phyloP scores from a whole-genome alignment of 2,888 invertebrate genomes.

The Polymixis lichenea region DNA sequence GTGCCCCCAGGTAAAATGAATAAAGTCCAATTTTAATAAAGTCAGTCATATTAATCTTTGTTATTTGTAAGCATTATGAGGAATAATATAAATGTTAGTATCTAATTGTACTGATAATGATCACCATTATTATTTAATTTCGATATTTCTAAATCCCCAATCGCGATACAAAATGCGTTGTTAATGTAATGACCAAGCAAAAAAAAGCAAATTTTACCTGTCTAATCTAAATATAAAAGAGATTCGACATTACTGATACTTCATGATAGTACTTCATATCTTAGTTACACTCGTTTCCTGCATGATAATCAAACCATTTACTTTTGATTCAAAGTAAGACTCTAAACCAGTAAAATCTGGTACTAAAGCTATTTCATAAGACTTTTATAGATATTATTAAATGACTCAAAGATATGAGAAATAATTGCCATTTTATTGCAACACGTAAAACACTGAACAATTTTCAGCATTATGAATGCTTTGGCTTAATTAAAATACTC shows the following conservation, averaged over 20 bases:
- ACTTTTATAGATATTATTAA: slow-evolving; percentile 46
- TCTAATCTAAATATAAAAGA: slow-evolving; percentile 39
- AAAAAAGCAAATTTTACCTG: slow-evolving; percentile 3
- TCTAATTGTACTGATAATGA: slow-evolving; percentile 18
- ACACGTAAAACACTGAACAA: not conserved
- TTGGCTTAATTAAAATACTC: not conserved
- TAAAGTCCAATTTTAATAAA: not conserved
- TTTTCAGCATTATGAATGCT: not conserved
- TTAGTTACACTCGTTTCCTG: slow-evolving; percentile 58
- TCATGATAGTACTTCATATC: slow-evolving; percentile 36
- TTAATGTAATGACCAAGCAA: slow-evolving; percentile 32
- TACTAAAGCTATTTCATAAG: slow-evolving; percentile 28
- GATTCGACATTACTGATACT: slow-evolving; percentile 42
- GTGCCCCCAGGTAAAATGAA: too few species aligned
- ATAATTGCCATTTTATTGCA: slow-evolving; percentile 31
- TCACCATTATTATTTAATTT: slow-evolving; percentile 1
- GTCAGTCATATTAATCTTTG: slow-evolving; percentile 1
- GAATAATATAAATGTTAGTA: slow-evolving; percentile 20
- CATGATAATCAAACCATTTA: slow-evolving; percentile 59
- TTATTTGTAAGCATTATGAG: not conserved
- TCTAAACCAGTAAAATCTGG: slow-evolving; percentile 60
- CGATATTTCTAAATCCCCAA: slow-evolving; percentile 24
- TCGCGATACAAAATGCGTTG: slow-evolving; percentile 27
- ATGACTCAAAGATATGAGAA: slow-evolving; percentile 49
- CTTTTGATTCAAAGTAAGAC: slow-evolving; percentile 37